These are phyloP conservation scores for Anas platyrhynchos DNA, from an alignment of 2,113 vertebrate genomes.

Conservation along the genomic window DNA sequence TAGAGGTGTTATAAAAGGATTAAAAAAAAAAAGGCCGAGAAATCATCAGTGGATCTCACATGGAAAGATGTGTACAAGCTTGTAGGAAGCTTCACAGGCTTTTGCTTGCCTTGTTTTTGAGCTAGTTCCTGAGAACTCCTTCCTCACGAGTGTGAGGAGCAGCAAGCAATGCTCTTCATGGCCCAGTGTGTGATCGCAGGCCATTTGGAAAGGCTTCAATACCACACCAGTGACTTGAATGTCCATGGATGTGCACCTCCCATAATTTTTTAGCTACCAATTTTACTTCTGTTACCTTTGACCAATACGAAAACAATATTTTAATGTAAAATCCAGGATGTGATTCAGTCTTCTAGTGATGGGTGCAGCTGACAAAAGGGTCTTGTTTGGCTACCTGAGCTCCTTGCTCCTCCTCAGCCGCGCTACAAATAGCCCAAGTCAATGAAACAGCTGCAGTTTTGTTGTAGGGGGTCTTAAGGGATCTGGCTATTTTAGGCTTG, in stretches of 20 bases:
- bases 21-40: background rate
- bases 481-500: background rate
- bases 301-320: background rate
- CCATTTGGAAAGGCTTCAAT: background rate
- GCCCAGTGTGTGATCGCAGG: background rate
- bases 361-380: background rate
- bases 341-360: background rate
- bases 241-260: background rate
- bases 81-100: background rate
- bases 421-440: background rate
- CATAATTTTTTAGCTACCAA: background rate
- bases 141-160: background rate
- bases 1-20: background rate
- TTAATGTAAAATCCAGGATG: background rate
- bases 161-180: fast-evolving
- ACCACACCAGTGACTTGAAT: background rate
- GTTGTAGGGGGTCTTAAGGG: background rate
- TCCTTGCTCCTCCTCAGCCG: background rate
- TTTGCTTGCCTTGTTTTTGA: background rate
- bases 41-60: background rate
- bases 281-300: background rate
- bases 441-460: slow-evolving; percentile 31
- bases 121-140: background rate
- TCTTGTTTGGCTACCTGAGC: slow-evolving; percentile 9
- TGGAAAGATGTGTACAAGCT: background rate